A percentile compares a stretch with the other conserved stretches of the same genome.
These are phyloP conservation scores for Pectinophora gossypiella DNA, from an alignment of 1,140 invertebrate species.

Conservation along the genomic window DNA sequence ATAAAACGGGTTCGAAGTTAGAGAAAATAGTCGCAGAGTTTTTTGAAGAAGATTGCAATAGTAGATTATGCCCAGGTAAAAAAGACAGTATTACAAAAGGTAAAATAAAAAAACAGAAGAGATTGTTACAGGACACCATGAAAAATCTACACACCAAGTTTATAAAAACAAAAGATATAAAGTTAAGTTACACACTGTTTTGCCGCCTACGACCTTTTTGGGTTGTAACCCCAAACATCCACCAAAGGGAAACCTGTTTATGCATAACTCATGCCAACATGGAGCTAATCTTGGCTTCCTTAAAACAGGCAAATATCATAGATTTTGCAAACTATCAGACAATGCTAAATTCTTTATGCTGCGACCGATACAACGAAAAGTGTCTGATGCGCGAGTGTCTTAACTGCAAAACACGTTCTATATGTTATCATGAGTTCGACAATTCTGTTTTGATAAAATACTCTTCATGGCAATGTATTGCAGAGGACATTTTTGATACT, in stretches of 20 bases:
- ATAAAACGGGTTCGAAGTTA: not conserved
- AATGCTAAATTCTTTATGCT: constrained; percentile 2
- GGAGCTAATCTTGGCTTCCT: not conserved
- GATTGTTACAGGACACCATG: not conserved
- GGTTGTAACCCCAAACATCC: not conserved
- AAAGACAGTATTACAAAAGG: not conserved
- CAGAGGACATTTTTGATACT: constrained; percentile 5
- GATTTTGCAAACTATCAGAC: not conserved
- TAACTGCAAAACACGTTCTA: not conserved
- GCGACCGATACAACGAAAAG: not conserved
- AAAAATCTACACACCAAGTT: not conserved
- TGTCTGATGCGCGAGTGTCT: not conserved
- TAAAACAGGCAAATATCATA: constrained; percentile 1
- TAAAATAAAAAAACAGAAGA: not conserved
- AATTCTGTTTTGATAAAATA: not conserved
- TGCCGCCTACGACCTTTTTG: not conserved
- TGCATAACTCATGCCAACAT: constrained; percentile 5
- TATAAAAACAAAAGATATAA: not conserved
- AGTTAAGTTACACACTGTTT: not conserved
- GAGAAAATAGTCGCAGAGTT: not conserved
- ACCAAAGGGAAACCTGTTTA: constrained; percentile 1
- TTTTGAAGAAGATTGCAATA: constrained; percentile 1
- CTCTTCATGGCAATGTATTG: not conserved
- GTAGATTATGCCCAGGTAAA: not conserved
- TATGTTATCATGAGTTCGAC: constrained; percentile 2